These are phyloP conservation scores for Mycetomoellerius zeteki DNA, from an alignment of 1,140 invertebrate species.

Conservation along the genomic window DNA sequence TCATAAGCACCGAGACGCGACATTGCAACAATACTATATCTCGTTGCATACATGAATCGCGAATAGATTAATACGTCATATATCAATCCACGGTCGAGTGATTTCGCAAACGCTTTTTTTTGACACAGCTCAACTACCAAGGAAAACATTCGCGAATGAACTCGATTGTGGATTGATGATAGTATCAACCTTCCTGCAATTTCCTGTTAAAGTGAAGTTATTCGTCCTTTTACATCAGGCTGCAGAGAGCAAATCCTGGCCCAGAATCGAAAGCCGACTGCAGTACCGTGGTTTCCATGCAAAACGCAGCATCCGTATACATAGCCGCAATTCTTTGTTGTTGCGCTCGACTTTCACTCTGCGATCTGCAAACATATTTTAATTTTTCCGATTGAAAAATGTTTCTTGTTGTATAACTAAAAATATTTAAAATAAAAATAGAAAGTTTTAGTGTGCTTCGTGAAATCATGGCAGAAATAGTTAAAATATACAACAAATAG, in stretches of 20 bases:
- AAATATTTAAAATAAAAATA: background rate
- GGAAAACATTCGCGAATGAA: background rate
- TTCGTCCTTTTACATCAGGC: slow-evolving; percentile 82
- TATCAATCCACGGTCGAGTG: background rate
- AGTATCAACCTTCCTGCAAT: background rate
- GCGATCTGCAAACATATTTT: slow-evolving; percentile 79
- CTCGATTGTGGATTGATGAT: slow-evolving; percentile 23
- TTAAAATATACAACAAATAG: background rate
- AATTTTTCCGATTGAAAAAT: background rate
- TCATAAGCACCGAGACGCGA: background rate
- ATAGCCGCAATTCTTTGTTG: slow-evolving; percentile 82
- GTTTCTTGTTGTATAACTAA: background rate
- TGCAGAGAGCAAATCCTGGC: slow-evolving; percentile 83
- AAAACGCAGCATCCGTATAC: slow-evolving; percentile 85
- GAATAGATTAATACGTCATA: background rate
- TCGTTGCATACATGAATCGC: slow-evolving; percentile 12
- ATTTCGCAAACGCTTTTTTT: background rate
- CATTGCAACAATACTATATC: background rate
- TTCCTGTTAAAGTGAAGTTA: background rate
- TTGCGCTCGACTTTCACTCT: slow-evolving; percentile 85
- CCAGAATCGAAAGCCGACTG: slow-evolving; percentile 82
- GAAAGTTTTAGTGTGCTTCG: background rate
- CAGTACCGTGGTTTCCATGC: slow-evolving; percentile 85
- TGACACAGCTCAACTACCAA: background rate
- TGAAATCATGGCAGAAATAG: background rate